A percentile compares a stretch with the other conserved stretches of the same genome.
These are phyloP conservation scores for Murina feae DNA, from an alignment of 2,113 vertebrate species.

Conservation along the genomic window DNA sequence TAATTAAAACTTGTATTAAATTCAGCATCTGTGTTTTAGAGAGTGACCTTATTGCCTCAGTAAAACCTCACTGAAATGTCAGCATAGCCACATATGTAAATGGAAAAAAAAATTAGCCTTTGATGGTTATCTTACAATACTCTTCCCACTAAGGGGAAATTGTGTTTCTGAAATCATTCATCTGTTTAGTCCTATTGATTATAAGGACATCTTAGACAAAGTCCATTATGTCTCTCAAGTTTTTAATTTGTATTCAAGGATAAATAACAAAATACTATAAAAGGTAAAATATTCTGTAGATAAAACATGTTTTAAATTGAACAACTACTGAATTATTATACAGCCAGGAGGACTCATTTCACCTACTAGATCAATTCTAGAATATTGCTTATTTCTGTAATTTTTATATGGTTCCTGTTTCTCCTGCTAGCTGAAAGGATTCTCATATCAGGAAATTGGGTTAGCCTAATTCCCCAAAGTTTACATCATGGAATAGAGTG, in stretches of 20 bases:
- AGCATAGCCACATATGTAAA: conserved; percentile 12
- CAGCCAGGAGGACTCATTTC: neutral
- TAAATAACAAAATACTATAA: neutral
- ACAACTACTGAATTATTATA: neutral
- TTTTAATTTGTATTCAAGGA: neutral
- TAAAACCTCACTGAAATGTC: conserved; percentile 22
- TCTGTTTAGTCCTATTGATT: neutral
- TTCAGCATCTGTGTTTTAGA: conserved; percentile 4
- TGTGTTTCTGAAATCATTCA: conserved; percentile 15
- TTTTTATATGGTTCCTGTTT: neutral
- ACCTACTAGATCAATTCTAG: neutral
- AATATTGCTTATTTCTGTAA: conserved; percentile 14
- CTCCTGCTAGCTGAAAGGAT: neutral
- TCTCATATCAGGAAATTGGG: neutral
- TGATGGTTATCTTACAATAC: neutral
- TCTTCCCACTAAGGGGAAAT: neutral
- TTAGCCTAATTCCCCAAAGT: neutral
- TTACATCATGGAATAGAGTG: neutral
- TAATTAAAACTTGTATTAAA: conserved; percentile 7
- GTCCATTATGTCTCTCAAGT: neutral
- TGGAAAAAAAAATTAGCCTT: conserved; percentile 19
- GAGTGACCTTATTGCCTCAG: conserved; percentile 30
- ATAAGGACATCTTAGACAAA: neutral
- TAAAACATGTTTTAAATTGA: neutral
- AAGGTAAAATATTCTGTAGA: neutral